Evolutionary conservation across 2,888 invertebrate genomes (phyloP), one percentile per base, ranked within the genome.

Genomic region (Drosophila testacea): DNA sequence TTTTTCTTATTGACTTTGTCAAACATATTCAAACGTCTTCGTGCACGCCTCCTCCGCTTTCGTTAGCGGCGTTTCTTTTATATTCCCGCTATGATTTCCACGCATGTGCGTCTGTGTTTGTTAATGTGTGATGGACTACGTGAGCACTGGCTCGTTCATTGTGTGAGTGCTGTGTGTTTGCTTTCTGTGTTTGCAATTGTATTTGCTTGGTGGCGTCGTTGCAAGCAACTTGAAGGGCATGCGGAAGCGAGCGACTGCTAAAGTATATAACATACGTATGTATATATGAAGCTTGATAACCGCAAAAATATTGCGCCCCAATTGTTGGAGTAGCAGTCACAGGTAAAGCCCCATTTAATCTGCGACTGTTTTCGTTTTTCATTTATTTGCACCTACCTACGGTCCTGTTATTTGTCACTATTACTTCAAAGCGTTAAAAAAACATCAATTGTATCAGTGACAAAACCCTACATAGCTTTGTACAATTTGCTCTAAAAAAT

Each of bases 111-210:
- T 66, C 36, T 41, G 51, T 54, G 47, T 62, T 16, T 54, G 30
- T 47, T 7, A 32, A 22, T 34, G 47, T 48, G 67, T 51, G 71
- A 60, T 86, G 88, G 83, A 61, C 88, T 88, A 88, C 88, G 85
- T 86, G 85, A 82, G 88, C 71, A 68, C 51, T 51, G 73, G 80
- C 79, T 83, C 78, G 81, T 88, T 81, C 52, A 61, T 65, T 72
- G 70, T 79, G 74, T 73, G 68, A 55, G 68, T 72, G 71, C 13
- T 67, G 27, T 54, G 63, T 55, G 64, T 39, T 47, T 55, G 46
- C 51, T 28, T 56, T 64, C 38, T 65, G 54, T 64, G 64, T 78
- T 77, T 71, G 72, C 55, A 42, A 65, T 72, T 61, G 72, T 60
- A 46, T 68, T 70, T 52, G 56, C 16, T 56, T 34, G 10, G 30